Percentiles rank a stretch among this genome's conserved stretches.
Conservation (phyloP, 2,888 invertebrate genomes). For the Schrankia costaestrigalis region DNA sequence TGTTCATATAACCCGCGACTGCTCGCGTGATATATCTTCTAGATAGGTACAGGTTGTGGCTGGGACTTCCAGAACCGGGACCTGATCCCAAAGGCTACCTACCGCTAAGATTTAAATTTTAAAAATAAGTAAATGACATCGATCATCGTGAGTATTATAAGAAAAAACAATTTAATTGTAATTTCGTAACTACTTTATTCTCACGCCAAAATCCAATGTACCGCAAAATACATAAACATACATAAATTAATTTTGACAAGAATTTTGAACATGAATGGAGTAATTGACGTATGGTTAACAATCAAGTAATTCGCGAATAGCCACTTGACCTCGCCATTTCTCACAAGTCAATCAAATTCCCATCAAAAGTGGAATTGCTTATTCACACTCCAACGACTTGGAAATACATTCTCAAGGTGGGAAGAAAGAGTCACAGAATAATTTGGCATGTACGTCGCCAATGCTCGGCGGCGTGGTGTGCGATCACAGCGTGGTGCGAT, state of each 20-base stretch:
- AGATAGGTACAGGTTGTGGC: no score
- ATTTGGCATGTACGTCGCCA: slow-evolving; percentile 22
- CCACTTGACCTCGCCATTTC: slow-evolving; percentile 29
- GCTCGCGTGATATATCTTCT: no score
- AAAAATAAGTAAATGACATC: no score
- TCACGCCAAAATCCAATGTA: slow-evolving; percentile 6
- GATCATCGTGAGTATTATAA: no score
- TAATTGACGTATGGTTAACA: slow-evolving; percentile 2
- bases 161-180: neutral
- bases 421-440: slow-evolving; percentile 39
- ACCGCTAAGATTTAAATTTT: no score
- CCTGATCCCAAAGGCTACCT: no score
- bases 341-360: slow-evolving; percentile 44
- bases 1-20: no score
- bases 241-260: slow-evolving; percentile 7
- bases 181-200: neutral
- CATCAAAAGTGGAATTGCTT: slow-evolving; percentile 68
- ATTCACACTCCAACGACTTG: slow-evolving; percentile 52
- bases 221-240: neutral
- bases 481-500: slow-evolving; percentile 49
- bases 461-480: slow-evolving; percentile 53
- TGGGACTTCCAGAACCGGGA: no score
- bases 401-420: slow-evolving; percentile 38
- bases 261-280: slow-evolving; percentile 6
- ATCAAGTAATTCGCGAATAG: slow-evolving; percentile 16